Percentiles rank a stretch among this genome's conserved stretches.
phyloP scores from a whole-genome alignment of 2,113 vertebrate species.

The Bubalus kerabau region DNA sequence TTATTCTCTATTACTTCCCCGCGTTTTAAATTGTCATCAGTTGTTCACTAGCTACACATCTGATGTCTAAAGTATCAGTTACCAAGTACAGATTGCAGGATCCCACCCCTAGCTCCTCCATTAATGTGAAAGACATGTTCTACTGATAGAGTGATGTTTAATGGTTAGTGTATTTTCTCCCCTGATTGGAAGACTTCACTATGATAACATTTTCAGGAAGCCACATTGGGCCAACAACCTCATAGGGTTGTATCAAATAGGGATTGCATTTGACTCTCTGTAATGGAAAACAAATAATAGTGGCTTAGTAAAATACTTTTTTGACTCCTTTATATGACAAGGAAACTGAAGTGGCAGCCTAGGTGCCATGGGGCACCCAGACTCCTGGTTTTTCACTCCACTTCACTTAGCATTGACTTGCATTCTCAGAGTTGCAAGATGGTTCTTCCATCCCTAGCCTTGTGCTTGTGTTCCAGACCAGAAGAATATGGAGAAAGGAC shows the following conservation, averaged over 20 bases:
- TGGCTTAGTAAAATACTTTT: background rate
- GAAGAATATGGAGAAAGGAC: background rate
- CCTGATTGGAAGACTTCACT: background rate
- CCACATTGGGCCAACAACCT: background rate
- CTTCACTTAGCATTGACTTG: background rate
- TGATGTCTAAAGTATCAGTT: background rate
- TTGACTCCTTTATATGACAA: background rate
- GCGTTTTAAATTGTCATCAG: background rate
- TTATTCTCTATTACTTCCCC: background rate
- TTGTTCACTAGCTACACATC: background rate
- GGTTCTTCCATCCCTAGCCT: background rate
- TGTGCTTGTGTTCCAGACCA: background rate
- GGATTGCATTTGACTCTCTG: background rate
- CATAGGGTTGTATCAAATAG: background rate
- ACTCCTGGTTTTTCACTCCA: background rate
- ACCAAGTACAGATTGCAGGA: background rate
- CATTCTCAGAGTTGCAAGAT: background rate
- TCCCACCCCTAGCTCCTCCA: background rate
- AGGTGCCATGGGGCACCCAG: background rate
- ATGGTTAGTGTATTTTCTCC: background rate
- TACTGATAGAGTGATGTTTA: background rate
- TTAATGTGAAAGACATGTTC: background rate
- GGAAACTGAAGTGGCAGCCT: background rate
- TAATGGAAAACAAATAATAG: background rate
- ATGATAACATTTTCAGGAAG: background rate